These are phyloP conservation scores for Patiria miniata DNA, from an alignment of 35 echinoderm and acorn worm species.

Conservation along the genomic window DNA sequence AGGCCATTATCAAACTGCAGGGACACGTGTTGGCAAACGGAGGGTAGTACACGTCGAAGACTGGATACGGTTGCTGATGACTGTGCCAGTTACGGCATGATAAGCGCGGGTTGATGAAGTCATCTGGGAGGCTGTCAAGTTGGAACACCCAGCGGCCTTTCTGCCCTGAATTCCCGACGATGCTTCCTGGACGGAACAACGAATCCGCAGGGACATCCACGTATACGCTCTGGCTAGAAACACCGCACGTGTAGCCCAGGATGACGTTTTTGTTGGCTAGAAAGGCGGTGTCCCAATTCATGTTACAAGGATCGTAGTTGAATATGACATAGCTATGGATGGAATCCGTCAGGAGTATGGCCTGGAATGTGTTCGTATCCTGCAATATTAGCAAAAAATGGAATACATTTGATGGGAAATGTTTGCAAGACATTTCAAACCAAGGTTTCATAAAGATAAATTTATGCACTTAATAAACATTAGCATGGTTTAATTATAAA, in stretches of 20 bases:
- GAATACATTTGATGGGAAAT: too few species aligned
- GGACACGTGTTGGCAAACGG: conserved; percentile 54
- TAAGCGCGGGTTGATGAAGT: conserved; percentile 54
- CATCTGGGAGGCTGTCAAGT: conserved; percentile 54
- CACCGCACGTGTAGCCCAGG: background rate
- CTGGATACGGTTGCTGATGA: conserved; percentile 19
- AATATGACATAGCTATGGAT: background rate
- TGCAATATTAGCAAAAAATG: background rate
- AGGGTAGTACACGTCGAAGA: conserved; percentile 3
- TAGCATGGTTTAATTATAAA: too few species aligned
- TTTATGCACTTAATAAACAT: too few species aligned
- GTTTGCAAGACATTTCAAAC: too few species aligned
- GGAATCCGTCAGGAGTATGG: background rate
- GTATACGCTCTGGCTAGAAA: background rate
- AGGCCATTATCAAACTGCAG: conserved; percentile 19
- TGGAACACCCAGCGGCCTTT: conserved; percentile 83
- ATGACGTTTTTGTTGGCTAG: background rate
- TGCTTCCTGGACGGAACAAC: background rate
- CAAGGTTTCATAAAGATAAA: too few species aligned
- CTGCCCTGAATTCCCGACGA: conserved; percentile 63
- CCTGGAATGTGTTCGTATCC: conserved; percentile 16
- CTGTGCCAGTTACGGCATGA: conserved; percentile 64
- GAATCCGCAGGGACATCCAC: background rate
- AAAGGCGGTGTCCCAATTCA: background rate
- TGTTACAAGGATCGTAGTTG: background rate